Percentiles rank a stretch among this genome's conserved stretches.
phyloP scores from a whole-genome alignment of 2,797 vertebrate genomes.

The Coilia nasus region DNA sequence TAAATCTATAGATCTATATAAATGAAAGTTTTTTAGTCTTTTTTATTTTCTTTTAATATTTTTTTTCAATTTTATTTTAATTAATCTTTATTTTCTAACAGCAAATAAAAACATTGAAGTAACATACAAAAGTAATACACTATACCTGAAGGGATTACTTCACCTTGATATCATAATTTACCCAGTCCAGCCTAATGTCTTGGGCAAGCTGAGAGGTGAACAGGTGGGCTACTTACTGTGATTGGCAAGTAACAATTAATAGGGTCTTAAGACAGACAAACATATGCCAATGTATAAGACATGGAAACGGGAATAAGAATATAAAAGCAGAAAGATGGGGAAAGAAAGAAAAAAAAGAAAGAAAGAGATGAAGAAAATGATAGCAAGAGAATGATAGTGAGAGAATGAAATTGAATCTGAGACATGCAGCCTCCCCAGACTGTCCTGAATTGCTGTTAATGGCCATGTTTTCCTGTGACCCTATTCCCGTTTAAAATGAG shows the following conservation, averaged over 20 bases:
- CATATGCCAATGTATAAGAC: not conserved
- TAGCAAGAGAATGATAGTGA: not conserved
- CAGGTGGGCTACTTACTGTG: too few species aligned
- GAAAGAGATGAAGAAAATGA: slow-evolving; percentile 49
- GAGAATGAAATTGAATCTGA: not conserved
- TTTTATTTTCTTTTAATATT: too few species aligned
- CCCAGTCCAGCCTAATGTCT: too few species aligned
- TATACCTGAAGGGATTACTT: too few species aligned
- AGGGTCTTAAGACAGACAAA: not conserved
- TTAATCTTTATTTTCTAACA: not conserved
- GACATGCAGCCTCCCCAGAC: slow-evolving; percentile 2
- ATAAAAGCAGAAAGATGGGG: not conserved
- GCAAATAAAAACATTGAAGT: not conserved
- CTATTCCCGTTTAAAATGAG: slow-evolving; percentile 44
- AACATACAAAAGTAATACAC: too few species aligned
- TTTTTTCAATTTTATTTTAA: too few species aligned
- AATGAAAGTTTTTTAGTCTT: too few species aligned
- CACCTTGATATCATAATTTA: too few species aligned
- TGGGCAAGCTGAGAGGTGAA: too few species aligned
- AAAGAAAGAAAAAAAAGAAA: not conserved
- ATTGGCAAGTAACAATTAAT: not conserved
- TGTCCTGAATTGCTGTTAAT: slow-evolving; percentile 41
- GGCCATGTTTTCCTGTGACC: slow-evolving; percentile 59
- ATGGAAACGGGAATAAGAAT: not conserved
- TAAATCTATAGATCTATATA: too few species aligned